A percentile compares a stretch with the other conserved stretches of the same genome.
phyloP scores from a whole-genome alignment of 2,888 invertebrate species.

The Rhagium mordax region DNA sequence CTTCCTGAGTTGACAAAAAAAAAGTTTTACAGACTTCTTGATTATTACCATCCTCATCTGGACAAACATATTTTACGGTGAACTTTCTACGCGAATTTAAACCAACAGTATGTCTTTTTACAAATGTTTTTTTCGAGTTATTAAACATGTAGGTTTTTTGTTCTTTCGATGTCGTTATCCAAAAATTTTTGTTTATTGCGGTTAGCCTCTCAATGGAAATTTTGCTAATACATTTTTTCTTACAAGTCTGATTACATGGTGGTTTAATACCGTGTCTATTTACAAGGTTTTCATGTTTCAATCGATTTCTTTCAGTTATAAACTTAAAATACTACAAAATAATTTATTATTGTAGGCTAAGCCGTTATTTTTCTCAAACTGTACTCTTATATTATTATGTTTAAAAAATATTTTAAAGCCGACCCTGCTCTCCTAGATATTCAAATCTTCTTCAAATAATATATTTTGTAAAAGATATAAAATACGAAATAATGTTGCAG shows the following conservation, averaged over 20 bases:
- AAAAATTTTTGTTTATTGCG: not conserved
- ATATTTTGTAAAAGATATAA: too few relatives aligned
- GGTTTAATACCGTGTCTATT: not conserved
- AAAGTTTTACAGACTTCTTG: slow-evolving; percentile 16
- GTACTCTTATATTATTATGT: not conserved
- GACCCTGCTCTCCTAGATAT: not conserved
- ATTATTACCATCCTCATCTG: not conserved
- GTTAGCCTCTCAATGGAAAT: not conserved
- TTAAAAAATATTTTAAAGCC: not conserved
- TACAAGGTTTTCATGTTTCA: not conserved
- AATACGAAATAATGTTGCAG: too few relatives aligned
- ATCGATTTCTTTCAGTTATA: not conserved
- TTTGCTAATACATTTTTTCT: not conserved
- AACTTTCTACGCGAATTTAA: not conserved
- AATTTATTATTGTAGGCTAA: not conserved
- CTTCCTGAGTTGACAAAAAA: slow-evolving; percentile 10
- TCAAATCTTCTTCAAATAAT: too few relatives aligned
- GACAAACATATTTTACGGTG: not conserved
- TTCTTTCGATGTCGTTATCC: not conserved
- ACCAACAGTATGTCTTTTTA: not conserved
- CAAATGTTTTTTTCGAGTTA: not conserved
- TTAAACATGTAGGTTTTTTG: not conserved
- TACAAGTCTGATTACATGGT: not conserved
- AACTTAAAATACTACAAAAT: not conserved
- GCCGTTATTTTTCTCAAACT: not conserved